These are phyloP conservation scores for Notothenia rossii DNA, from an alignment of 2,113 vertebrate species.

Conservation along the genomic window DNA sequence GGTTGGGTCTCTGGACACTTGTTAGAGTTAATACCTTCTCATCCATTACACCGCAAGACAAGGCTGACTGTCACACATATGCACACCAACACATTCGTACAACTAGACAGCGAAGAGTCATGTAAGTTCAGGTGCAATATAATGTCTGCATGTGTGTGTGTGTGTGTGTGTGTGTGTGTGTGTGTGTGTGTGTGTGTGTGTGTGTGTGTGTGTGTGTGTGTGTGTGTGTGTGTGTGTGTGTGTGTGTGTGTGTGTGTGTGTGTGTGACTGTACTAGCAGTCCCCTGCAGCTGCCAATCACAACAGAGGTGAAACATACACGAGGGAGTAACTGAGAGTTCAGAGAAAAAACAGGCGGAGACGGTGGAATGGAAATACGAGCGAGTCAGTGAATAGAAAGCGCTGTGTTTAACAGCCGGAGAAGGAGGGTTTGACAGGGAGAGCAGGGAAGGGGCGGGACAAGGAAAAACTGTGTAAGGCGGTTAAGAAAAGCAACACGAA, in stretches of 20 bases:
- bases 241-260: not conserved
- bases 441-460: slow-evolving; percentile 9
- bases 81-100: not conserved
- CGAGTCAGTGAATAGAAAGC: slow-evolving; percentile 63
- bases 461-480: slow-evolving; percentile 59
- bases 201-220: too few species aligned
- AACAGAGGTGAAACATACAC: slow-evolving; percentile 28
- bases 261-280: not conserved
- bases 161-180: not conserved
- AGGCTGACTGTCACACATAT: slow-evolving; percentile 38
- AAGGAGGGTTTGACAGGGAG: slow-evolving; percentile 19
- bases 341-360: slow-evolving; percentile 19
- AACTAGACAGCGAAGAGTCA: slow-evolving; percentile 33
- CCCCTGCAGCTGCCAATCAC: slow-evolving; percentile 9
- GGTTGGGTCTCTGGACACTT: slow-evolving; percentile 74
- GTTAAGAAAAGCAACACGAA: slow-evolving; percentile 2
- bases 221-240: not conserved
- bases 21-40: slow-evolving; percentile 67
- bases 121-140: slow-evolving; percentile 4
- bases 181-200: too few species aligned
- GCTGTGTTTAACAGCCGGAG: slow-evolving; percentile 20
- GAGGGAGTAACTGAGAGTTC: slow-evolving; percentile 10
- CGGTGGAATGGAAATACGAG: slow-evolving; percentile 48
- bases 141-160: slow-evolving; percentile 14
- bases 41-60: slow-evolving; percentile 63